Base-by-base conservation (phyloP, 2,113 vertebrate genomes). In the Neodon shergylaensis region DNA sequence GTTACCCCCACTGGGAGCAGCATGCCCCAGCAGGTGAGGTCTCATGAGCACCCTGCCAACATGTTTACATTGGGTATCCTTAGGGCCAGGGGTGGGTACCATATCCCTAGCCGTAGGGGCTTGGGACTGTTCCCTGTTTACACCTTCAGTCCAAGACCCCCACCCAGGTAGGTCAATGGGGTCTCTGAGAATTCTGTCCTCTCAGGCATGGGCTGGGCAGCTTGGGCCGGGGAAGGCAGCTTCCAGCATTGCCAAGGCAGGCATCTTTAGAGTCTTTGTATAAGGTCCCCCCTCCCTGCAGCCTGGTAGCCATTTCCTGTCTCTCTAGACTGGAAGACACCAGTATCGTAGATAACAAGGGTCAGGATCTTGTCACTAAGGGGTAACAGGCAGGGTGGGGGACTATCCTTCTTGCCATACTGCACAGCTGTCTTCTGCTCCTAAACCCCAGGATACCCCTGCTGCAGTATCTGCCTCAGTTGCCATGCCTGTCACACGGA, bases 341-440 rank as follows among this genome's bases (percentile, higher is more conserved):
- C 0, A 8, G 28, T 0, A 13, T 91, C 16, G 36, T 21, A 11
- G 24, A 44, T 44, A 61, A 7, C 1, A 26, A 22, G 36, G 11
- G 61, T 22, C 39, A 22, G 58, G 44, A 17, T 78, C 49, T n/a
- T 11, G 31, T 28, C n/a, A 49, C 58, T 54, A 26, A 24, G 54
- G 54, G 82, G 36, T 28, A 61, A 14, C 22, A 61, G 47, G 81
- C 54, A 54, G 14, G 33, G 22, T 49, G 24, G 14, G 39, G 21
- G 52, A 63, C 4, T 0, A 5, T 7, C 24, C 36, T 28, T 21
- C 85, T 47, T 12, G 0, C 6, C 5, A 54, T 42, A 31, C 5
- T 5, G 47, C 7, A 24, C 42, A 21, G 0, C 5, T 0, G 14
- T 68, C 1, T 49, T n/a, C 61, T 54, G 17, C 6, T 0, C 0